Base-by-base conservation (phyloP, 1,140 invertebrate species). In the Venustaconcha ellipsiformis region DNA sequence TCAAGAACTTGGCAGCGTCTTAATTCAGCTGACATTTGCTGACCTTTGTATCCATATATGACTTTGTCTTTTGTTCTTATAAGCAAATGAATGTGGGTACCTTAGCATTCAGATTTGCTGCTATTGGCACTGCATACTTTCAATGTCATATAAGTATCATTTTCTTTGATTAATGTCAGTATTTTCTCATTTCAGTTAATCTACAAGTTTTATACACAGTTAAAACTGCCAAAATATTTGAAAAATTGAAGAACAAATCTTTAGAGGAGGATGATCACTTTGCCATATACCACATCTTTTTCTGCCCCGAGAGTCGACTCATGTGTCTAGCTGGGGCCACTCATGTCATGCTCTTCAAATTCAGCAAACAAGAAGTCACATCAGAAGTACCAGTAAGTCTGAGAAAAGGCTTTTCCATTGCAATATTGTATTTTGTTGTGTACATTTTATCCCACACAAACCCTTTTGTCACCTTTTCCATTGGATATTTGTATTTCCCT, bases 181-280 rank as follows among this genome's bases (percentile, higher is more conserved):
- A 30, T 70, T 64, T 70, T 78, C 37, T 62, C 8, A 95, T 96
- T 85, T 95, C 68, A 89, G 89, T 91, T 73, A 88, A 89, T 57
- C 92, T 99, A 17, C 96, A 97, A 92, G 94, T 99, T 78, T 93
- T 99, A 83, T 99, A 99, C 92, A 99, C 99, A 93, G 91, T 99
- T 84, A 99, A 99, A 92, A 98, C 97, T 85, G 95, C 96, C 70
- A 98, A 98, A 88, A 93, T 97, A 68, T 98, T 98, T 91, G 95
- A 98, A 86, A 90, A 85, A 85, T 84, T 83, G 69, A 87, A 88
- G 77, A 81, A 80, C 60, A 83, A 82, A 67, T 77, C 81, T 57
- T 70, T 79, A 74, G 86, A 89, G 48, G 94, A 95, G 74, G 95
- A 96, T 76, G 96, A 97, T 89, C 96, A 96, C 5, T 94, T 99